Percentiles rank a stretch among this genome's conserved stretches.
These are phyloP conservation scores for Todus mexicanus DNA, from an alignment of 2,797 vertebrate species.

Conservation along the genomic window DNA sequence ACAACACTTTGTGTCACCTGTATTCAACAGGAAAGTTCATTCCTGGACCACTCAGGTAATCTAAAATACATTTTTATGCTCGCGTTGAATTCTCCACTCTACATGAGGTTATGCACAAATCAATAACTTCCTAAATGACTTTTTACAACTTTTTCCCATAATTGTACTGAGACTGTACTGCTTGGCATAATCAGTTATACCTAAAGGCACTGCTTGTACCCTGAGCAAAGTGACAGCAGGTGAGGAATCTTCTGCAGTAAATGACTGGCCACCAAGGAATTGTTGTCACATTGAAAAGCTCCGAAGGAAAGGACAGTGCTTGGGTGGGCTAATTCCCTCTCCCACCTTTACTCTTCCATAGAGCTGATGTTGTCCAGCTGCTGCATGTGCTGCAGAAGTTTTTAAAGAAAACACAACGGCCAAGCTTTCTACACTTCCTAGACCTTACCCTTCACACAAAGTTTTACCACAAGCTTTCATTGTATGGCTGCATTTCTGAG, in stretches of 20 bases:
- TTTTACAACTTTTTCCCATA: background rate
- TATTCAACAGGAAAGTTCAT: background rate
- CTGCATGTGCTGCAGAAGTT: background rate
- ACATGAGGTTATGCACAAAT: background rate
- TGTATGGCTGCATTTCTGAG: conserved; percentile 2
- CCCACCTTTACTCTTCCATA: background rate
- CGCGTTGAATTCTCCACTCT: background rate
- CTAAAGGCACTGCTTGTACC: background rate
- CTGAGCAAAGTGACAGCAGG: background rate
- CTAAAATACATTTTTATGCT: background rate
- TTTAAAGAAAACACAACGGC: background rate
- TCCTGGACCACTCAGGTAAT: background rate
- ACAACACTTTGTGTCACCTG: background rate
- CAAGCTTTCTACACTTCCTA: background rate
- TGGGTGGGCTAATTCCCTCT: background rate
- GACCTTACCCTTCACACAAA: background rate
- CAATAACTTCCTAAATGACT: background rate
- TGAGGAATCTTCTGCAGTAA: background rate
- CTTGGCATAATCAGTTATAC: background rate
- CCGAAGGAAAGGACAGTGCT: background rate
- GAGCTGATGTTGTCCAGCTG: background rate
- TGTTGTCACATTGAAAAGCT: background rate
- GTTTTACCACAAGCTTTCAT: background rate
- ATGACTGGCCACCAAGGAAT: background rate
- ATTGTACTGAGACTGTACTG: background rate